A percentile compares a stretch with the other conserved stretches of the same genome.
These are phyloP conservation scores for Drosophila anomalata DNA, from an alignment of 2,888 invertebrate genomes.

Conservation along the genomic window DNA sequence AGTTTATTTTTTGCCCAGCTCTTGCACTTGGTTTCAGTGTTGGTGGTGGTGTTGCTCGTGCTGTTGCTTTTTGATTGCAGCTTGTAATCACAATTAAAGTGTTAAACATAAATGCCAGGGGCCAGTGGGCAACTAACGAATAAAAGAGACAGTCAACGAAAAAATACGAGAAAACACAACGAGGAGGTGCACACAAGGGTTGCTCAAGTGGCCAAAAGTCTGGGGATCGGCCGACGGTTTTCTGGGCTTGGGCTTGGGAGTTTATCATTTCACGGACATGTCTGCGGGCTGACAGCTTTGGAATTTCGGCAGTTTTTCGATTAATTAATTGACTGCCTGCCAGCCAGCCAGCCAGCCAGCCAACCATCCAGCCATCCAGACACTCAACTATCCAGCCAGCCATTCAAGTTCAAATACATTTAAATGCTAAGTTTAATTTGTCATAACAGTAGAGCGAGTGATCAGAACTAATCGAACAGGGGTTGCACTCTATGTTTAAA, in stretches of 20 bases:
- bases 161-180: slow-evolving; percentile 17
- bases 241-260: slow-evolving; percentile 37
- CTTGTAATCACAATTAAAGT: slow-evolving; percentile 82
- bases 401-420: slow-evolving; percentile 41
- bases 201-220: slow-evolving; percentile 57
- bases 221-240: slow-evolving; percentile 43
- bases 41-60: slow-evolving; percentile 18
- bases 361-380: slow-evolving; percentile 16
- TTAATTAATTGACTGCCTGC: slow-evolving; percentile 49
- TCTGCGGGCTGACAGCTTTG: slow-evolving; percentile 64
- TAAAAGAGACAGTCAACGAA: slow-evolving; percentile 38
- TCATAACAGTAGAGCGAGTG: slow-evolving; percentile 4
- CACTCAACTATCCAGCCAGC: slow-evolving; percentile 23
- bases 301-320: slow-evolving; percentile 53
- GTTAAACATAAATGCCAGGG: slow-evolving; percentile 80
- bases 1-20: slow-evolving; percentile 16
- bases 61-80: slow-evolving; percentile 63
- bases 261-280: slow-evolving; percentile 69
- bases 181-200: slow-evolving; percentile 56
- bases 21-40: slow-evolving; percentile 18
- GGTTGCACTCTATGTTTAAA: not conserved
- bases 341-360: slow-evolving; percentile 4
- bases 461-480: slow-evolving; percentile 5
- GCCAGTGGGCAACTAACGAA: slow-evolving; percentile 54
- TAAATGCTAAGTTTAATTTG: slow-evolving; percentile 27